Percentiles rank a stretch among this genome's conserved stretches.
phyloP scores from a whole-genome alignment of 1,140 invertebrate genomes.

The Apis dorsata region DNA sequence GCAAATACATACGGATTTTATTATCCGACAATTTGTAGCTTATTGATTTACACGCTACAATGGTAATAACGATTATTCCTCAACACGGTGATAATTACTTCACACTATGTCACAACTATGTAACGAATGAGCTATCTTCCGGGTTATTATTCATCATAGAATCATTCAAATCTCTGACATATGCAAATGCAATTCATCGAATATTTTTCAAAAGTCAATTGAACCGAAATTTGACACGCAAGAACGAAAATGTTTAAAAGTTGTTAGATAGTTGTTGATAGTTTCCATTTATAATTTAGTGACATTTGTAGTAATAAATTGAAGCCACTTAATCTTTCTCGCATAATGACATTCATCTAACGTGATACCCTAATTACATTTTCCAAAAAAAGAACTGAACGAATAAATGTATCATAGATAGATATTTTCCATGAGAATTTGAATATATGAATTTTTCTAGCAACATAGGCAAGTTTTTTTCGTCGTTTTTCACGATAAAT shows the following conservation, averaged over 20 bases:
- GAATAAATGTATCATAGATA: too few species aligned
- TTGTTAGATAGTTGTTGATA: background rate
- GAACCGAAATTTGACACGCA: background rate
- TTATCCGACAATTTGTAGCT: background rate
- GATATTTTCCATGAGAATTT: background rate
- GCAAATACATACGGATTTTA: background rate
- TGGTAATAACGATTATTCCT: background rate
- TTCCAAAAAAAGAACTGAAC: background rate
- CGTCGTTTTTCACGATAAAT: background rate
- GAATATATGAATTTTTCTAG: background rate
- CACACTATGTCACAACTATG: background rate
- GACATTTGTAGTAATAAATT: background rate
- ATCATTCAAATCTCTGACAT: background rate
- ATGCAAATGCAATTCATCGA: background rate
- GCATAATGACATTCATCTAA: too few species aligned
- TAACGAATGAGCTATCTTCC: background rate
- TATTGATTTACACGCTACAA: background rate
- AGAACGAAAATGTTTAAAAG: background rate
- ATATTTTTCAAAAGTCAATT: background rate
- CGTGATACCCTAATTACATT: background rate
- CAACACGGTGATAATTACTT: slow-evolving; percentile 8
- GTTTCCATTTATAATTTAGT: background rate
- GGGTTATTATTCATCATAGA: background rate
- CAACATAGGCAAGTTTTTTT: background rate
- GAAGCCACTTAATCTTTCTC: too few species aligned